Evolutionary conservation across 2,113 vertebrate species (phyloP).

Genomic region (Lepisosteus osseus): DNA sequence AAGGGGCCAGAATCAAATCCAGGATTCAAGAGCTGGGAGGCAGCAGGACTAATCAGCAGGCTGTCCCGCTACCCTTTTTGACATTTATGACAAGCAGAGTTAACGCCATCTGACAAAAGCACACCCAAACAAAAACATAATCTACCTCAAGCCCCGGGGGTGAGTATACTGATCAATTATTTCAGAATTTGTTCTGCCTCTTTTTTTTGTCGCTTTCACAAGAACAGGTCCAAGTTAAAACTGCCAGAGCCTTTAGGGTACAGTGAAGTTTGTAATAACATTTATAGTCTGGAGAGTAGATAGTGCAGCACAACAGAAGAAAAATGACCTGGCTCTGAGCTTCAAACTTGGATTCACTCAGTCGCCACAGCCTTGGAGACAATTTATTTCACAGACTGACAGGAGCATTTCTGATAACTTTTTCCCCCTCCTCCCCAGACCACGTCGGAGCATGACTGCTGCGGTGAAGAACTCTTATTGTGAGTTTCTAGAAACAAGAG

Average conservation of each 20-base stretch:
- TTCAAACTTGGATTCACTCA: constrained; percentile 25
- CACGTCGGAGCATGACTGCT: too few relatives aligned
- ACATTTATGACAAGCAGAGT: too few relatives aligned
- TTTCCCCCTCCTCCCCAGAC: constrained; percentile 11
- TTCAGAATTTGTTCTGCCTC: constrained; percentile 29
- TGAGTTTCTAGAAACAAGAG: too few relatives aligned
- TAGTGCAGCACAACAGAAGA: constrained; percentile 23
- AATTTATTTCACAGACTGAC: constrained; percentile 39
- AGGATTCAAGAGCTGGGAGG: too few relatives aligned
- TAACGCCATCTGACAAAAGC: too few relatives aligned
- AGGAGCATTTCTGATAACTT: constrained; percentile 39
- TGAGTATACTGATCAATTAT: constrained; percentile 9
- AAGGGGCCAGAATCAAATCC: too few relatives aligned
- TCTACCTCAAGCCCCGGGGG: constrained; percentile 2
- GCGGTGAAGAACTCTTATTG: too few relatives aligned
- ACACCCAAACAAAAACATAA: background rate
- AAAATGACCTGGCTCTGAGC: constrained; percentile 33
- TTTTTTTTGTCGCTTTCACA: constrained; percentile 36
- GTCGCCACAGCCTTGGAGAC: constrained; percentile 27
- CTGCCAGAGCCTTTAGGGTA: constrained; percentile 27
- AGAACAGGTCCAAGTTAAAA: constrained; percentile 27
- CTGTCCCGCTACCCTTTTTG: too few relatives aligned
- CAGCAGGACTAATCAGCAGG: too few relatives aligned
- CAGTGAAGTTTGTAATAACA: constrained; percentile 40
- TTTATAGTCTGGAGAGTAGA: constrained; percentile 32